Percentiles rank a stretch among this genome's conserved stretches.
These are phyloP conservation scores for Cryptus viduatorius DNA, from an alignment of 2,888 invertebrate species.

Conservation along the genomic window DNA sequence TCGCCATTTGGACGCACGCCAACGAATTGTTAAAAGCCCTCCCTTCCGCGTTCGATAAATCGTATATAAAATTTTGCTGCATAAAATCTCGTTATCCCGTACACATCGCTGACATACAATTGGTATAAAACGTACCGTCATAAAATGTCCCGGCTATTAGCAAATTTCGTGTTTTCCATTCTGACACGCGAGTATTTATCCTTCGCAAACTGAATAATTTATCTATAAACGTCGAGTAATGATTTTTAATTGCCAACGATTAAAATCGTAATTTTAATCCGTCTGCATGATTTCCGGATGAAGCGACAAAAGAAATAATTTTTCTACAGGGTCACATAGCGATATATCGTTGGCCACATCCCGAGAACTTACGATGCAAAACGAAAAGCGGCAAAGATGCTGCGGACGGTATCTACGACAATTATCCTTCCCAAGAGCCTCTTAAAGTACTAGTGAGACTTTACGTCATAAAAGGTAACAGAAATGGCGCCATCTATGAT, in stretches of 20 bases:
- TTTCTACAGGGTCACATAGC: slow-evolving; percentile 86
- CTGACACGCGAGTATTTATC: slow-evolving; percentile 1
- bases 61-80: slow-evolving; percentile 41
- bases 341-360: slow-evolving; percentile 90
- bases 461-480: slow-evolving; percentile 87
- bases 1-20: slow-evolving; percentile 54
- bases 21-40: slow-evolving; percentile 32
- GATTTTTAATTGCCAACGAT: neutral
- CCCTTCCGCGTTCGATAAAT: slow-evolving; percentile 35
- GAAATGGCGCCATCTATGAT: neutral
- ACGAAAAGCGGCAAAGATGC: slow-evolving; percentile 86
- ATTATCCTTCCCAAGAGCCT: slow-evolving; percentile 88
- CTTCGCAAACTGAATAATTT: slow-evolving; percentile 2
- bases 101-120: slow-evolving; percentile 38
- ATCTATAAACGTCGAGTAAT: neutral
- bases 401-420: slow-evolving; percentile 87
- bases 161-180: slow-evolving; percentile 8
- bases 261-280: neutral
- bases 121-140: neutral
- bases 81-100: slow-evolving; percentile 39
- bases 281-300: neutral
- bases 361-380: slow-evolving; percentile 85
- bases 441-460: slow-evolving; percentile 90
- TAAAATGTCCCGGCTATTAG: slow-evolving; percentile 24
- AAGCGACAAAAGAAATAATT: slow-evolving; percentile 52